Evolutionary conservation across 2,113 vertebrate genomes (phyloP).

Genomic region (Hydrochoerus hydrochaeris): DNA sequence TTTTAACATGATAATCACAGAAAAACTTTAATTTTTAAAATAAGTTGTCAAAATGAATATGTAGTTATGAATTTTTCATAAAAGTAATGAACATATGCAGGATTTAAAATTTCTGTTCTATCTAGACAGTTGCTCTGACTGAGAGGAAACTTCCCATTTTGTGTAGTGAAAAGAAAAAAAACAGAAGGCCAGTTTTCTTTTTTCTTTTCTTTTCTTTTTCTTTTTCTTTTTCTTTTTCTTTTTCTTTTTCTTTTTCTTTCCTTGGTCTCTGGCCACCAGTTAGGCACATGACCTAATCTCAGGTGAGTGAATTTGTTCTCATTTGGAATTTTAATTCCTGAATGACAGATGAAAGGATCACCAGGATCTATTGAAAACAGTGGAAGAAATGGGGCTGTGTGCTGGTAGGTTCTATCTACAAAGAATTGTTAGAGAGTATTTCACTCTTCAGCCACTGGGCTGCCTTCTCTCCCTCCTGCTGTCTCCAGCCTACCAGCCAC

Average conservation of each 20-base stretch:
- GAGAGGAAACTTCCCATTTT: background rate
- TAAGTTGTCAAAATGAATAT: background rate
- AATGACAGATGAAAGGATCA: background rate
- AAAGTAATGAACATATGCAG: background rate
- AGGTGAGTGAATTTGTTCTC: background rate
- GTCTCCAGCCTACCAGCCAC: background rate
- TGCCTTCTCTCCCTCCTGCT: background rate
- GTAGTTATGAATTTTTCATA: background rate
- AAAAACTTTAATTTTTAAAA: slow-evolving; percentile 5
- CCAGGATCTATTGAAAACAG: background rate
- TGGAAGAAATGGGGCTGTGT: background rate
- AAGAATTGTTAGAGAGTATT: background rate
- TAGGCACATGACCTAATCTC: background rate
- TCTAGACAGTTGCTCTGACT: background rate
- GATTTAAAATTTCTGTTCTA: background rate
- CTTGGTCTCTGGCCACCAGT: background rate
- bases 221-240: background rate
- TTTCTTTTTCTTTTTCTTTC: background rate
- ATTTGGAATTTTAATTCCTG: background rate
- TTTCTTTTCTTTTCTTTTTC: no score
- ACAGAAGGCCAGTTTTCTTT: background rate
- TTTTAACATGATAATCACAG: background rate
- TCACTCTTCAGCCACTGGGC: background rate
- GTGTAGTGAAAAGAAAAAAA: background rate
- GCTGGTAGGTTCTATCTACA: background rate